Conservation (phyloP, 2,888 invertebrate species). For the Lysandra coridon region DNA sequence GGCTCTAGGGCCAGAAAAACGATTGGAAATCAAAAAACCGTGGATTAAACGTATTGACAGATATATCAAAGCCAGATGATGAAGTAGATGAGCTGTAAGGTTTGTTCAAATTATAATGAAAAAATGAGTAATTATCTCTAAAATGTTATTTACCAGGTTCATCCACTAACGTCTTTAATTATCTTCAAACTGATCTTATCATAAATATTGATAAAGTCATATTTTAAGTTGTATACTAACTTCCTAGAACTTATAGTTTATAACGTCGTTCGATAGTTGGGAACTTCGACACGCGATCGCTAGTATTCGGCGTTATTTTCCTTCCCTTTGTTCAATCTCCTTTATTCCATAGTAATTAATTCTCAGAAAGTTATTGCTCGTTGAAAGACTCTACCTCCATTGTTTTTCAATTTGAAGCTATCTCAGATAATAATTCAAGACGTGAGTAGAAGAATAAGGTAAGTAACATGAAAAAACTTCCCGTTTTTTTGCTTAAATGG, state of each 20-base stretch:
- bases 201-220: not conserved
- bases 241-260: slow-evolving; percentile 3
- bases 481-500: too few relatives aligned
- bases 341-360: slow-evolving; percentile 6
- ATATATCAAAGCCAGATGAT: too few relatives aligned
- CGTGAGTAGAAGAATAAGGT: too few relatives aligned
- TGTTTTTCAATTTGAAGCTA: not conserved
- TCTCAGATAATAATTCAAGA: not conserved
- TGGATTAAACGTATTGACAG: too few relatives aligned
- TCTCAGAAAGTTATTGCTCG: not conserved
- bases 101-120: too few relatives aligned
- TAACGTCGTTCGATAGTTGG: slow-evolving; percentile 3
- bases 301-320: not conserved
- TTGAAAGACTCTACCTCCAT: not conserved
- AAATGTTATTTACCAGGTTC: too few relatives aligned
- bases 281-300: not conserved
- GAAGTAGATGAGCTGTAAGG: too few relatives aligned
- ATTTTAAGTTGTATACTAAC: not conserved
- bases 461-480: too few relatives aligned
- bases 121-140: too few relatives aligned
- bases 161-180: not conserved
- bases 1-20: too few relatives aligned
- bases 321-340: not conserved
- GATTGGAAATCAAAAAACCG: too few relatives aligned
- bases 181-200: not conserved